phyloP scores from a whole-genome alignment of 1,140 invertebrate genomes.

The Brachionus plicatilis region DNA sequence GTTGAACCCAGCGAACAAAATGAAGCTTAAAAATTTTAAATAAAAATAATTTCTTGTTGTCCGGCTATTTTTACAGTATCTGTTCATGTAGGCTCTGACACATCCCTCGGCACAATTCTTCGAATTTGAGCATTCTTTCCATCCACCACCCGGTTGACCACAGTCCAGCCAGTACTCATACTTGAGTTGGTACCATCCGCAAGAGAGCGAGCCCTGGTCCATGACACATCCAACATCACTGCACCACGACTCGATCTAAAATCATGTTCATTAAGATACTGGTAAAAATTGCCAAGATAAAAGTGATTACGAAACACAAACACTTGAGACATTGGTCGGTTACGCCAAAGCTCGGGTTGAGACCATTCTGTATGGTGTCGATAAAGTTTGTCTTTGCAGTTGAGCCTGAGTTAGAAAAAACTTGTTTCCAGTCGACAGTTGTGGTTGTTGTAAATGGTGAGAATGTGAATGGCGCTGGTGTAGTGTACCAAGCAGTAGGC shows the following conservation, averaged over 20 bases:
- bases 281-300: background rate
- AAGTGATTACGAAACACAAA: conserved; percentile 32
- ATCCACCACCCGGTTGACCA: conserved; percentile 38
- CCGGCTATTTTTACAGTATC: conserved; percentile 13
- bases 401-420: background rate
- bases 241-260: conserved; percentile 45
- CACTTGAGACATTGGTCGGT: conserved; percentile 29
- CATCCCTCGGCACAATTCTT: conserved; percentile 42
- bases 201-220: conserved; percentile 43
- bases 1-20: conserved; percentile 8
- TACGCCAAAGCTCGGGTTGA: background rate
- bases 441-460: background rate
- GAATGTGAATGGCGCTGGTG: background rate
- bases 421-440: conserved; percentile 19
- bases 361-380: background rate
- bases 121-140: conserved; percentile 40
- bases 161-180: conserved; percentile 39
- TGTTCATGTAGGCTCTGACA: conserved; percentile 41
- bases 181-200: conserved; percentile 40
- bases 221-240: conserved; percentile 46
- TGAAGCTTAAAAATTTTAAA: background rate
- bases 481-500: background rate
- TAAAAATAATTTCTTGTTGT: background rate
- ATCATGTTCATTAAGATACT: background rate
- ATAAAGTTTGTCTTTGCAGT: background rate